phyloP scores from a whole-genome alignment of 2,888 invertebrate genomes.

The Tanypteryx hageni region DNA sequence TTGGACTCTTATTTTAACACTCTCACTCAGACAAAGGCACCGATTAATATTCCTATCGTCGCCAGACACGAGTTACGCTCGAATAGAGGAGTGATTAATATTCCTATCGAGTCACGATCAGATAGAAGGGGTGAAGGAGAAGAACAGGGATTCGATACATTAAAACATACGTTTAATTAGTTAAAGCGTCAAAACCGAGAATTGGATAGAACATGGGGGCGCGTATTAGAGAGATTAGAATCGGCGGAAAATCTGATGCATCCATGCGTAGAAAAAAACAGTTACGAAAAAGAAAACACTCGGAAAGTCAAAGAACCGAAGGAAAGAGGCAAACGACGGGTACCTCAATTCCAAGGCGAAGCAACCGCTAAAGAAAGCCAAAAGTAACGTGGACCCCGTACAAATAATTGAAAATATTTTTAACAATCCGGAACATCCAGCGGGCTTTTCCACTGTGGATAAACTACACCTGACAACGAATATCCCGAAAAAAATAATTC shows the following conservation, averaged over 20 bases:
- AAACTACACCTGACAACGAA: neutral
- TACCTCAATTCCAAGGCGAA: neutral
- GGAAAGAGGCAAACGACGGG: too few relatives aligned
- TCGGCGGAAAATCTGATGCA: neutral
- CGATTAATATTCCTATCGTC: neutral
- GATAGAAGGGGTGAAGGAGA: neutral
- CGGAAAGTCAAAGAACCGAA: neutral
- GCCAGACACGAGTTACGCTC: neutral
- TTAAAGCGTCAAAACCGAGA: too few relatives aligned
- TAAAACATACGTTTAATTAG: neutral
- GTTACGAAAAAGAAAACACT: neutral
- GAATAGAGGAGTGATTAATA: neutral
- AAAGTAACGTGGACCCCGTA: neutral
- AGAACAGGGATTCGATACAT: neutral
- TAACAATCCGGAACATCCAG: conserved; percentile 1
- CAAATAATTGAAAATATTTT: conserved; percentile 13
- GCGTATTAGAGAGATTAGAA: too few relatives aligned
- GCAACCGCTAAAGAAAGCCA: too few relatives aligned
- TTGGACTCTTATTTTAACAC: neutral
- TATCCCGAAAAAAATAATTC: too few relatives aligned
- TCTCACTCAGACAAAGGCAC: neutral
- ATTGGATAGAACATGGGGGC: too few relatives aligned
- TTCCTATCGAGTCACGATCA: neutral
- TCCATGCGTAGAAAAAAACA: neutral
- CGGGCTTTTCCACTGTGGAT: conserved; percentile 5